Evolutionary conservation across 2,113 vertebrate species (phyloP), one percentile per base, ranked within the genome.

Genomic region (Steatornis caripensis): DNA sequence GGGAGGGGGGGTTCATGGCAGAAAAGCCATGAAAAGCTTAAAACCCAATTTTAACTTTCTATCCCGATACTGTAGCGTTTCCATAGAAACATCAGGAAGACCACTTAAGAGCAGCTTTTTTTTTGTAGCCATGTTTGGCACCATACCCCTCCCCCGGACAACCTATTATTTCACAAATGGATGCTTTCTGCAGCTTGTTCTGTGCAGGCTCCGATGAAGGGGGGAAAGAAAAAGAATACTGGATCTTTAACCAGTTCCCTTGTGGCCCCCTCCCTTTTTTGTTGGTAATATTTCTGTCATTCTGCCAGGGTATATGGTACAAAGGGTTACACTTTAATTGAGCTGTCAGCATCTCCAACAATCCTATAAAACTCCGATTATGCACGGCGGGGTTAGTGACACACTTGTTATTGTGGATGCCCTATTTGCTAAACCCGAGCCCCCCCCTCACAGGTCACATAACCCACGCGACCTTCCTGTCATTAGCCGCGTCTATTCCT

Each of bases 241-340:
- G 93, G 96, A 96, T 96, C 95, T 95, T 97, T 96, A 96, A 97
- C 95, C 91, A 93, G 98, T 97, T 97, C 97, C 97, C 97, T 83
- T 89, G 96, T 94, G 98, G 89, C 96, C 96, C 97, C 98, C 97
- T 81, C 97, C 97, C 91, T 89, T 96, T 92, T 91, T 96, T 96
- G 97, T 96, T 97, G 95, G 97, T 97, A 97, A 98, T 98, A 98
- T 98, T 98, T 97, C 98, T 98, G 97, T 97, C 97, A 51, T 96
- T 97, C 97, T 93, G 97, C 96, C 93, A 54, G 97, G 97, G 81
- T 97, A 58, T 27, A 93, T 37, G 97, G 97, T 97, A 98, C 98
- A 98, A 98, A 98, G 98, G 98, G 97, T 97, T 98, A 98, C 96
- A 98, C 98, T 98, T 97, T 98, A 98, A 98, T 98, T 98, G 98